Evolutionary conservation across 2,113 vertebrate species (phyloP).

Genomic region (Erythrolamprus reginae): DNA sequence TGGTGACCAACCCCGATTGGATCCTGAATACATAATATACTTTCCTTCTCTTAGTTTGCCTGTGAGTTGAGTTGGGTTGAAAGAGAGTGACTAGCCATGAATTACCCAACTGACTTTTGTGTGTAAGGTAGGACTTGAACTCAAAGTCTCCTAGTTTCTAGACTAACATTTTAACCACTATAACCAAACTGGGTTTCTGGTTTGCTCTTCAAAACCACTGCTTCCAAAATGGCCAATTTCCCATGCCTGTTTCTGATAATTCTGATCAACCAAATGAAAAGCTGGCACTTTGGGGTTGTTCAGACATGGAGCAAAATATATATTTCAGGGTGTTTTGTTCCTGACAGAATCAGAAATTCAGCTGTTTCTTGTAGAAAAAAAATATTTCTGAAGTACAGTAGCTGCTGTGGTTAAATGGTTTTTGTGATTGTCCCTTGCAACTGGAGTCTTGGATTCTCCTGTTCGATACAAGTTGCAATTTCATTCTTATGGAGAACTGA

Average conservation of each 20-base stretch:
- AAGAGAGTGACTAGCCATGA: not conserved
- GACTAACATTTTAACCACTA: not conserved
- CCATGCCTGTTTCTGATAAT: constrained; percentile 36
- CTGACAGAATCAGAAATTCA: not conserved
- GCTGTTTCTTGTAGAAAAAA: not conserved
- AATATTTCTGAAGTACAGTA: not conserved
- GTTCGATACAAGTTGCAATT: not conserved
- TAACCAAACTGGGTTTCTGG: not conserved
- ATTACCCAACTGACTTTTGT: not conserved
- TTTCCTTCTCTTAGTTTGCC: not conserved
- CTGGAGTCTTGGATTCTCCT: not conserved
- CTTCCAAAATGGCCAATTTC: constrained; percentile 29
- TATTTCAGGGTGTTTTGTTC: not conserved
- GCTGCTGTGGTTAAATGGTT: not conserved
- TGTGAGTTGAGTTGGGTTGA: not conserved
- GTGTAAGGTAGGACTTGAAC: not conserved
- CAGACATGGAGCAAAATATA: not conserved
- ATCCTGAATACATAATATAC: not conserved
- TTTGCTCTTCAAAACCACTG: constrained; percentile 16
- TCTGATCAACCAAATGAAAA: constrained; percentile 42
- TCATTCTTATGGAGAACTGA: not conserved
- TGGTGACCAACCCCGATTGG: not conserved
- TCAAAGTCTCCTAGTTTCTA: not conserved
- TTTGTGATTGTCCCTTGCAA: not conserved
- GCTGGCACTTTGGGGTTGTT: not conserved